These are phyloP conservation scores for Himalopsyche kuldschensis DNA, from an alignment of 2,888 invertebrate genomes.

Conservation along the genomic window DNA sequence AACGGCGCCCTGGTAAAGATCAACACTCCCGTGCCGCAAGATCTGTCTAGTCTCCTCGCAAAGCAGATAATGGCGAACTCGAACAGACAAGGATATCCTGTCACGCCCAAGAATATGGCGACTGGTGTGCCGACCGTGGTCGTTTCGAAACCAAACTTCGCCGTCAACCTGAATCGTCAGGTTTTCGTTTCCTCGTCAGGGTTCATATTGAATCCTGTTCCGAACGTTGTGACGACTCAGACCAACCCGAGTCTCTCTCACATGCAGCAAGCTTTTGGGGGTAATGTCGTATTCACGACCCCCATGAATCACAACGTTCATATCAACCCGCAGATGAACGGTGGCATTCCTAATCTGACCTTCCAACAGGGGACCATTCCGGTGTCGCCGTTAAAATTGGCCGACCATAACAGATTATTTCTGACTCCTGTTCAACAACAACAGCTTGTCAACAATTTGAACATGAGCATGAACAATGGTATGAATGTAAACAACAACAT, in stretches of 20 bases:
- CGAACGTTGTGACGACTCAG: conserved; percentile 44
- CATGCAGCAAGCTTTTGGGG: conserved; percentile 30
- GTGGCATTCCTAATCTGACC: conserved; percentile 19
- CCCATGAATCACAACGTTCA: conserved; percentile 29
- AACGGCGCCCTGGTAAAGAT: conserved; percentile 59
- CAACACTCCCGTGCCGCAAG: conserved; percentile 50
- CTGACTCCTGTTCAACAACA: conserved; percentile 23
- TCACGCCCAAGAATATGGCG: conserved; percentile 53
- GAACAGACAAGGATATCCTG: conserved; percentile 51
- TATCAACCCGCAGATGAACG: conserved; percentile 25
- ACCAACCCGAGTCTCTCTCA: conserved; percentile 42
- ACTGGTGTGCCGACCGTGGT: conserved; percentile 52
- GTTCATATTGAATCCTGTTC: conserved; percentile 54
- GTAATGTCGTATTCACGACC: conserved; percentile 33
- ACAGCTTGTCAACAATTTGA: conserved; percentile 1
- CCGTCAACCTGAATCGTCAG: conserved; percentile 56
- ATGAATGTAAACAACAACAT: background rate
- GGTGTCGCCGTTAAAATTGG: conserved; percentile 31
- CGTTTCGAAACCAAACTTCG: conserved; percentile 58
- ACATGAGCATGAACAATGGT: background rate
- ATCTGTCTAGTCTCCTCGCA: conserved; percentile 48
- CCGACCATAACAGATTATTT: conserved; percentile 29
- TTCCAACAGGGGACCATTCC: conserved; percentile 31
- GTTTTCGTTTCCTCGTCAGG: conserved; percentile 56
- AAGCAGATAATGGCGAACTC: conserved; percentile 45